Evolutionary conservation across 2,888 invertebrate species (phyloP).

Genomic region (Morinoia aosen): DNA sequence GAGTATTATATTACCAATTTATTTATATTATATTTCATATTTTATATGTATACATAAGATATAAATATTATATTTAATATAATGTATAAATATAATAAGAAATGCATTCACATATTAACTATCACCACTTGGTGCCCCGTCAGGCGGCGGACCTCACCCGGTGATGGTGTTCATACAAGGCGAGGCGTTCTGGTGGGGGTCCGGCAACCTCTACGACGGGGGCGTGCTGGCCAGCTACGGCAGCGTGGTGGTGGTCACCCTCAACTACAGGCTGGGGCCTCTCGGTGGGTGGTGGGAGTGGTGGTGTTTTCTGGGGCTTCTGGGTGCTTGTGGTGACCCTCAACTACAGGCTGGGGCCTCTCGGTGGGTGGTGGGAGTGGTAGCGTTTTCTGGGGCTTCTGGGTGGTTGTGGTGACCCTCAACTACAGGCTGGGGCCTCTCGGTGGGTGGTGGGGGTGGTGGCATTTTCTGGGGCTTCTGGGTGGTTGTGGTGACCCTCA

Average conservation of each 20-base stretch:
- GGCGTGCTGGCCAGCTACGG: constrained; percentile 75
- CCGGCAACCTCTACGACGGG: constrained; percentile 76
- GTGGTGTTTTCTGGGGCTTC: too few species aligned
- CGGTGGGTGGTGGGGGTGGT: constrained; percentile 72
- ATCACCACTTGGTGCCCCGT: neutral
- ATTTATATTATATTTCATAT: too few species aligned
- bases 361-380: too few species aligned
- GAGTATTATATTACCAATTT: too few species aligned
- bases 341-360: neutral
- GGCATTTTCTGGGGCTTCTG: too few species aligned
- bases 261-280: constrained; percentile 75
- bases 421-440: constrained; percentile 75
- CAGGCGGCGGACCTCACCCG: constrained; percentile 70
- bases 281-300: constrained; percentile 72
- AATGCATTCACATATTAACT: too few species aligned
- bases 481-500: neutral
- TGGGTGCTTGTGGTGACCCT: neutral
- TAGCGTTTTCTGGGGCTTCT: too few species aligned
- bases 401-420: constrained; percentile 73
- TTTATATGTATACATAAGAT: too few species aligned
- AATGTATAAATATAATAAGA: too few species aligned
- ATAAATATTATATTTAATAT: too few species aligned
- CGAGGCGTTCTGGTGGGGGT: constrained; percentile 74
- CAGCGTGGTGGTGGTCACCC: constrained; percentile 75
- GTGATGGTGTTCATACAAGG: constrained; percentile 75